Evolutionary conservation across 2,797 vertebrate genomes (phyloP).

Genomic region (Buceros bicornis): DNA sequence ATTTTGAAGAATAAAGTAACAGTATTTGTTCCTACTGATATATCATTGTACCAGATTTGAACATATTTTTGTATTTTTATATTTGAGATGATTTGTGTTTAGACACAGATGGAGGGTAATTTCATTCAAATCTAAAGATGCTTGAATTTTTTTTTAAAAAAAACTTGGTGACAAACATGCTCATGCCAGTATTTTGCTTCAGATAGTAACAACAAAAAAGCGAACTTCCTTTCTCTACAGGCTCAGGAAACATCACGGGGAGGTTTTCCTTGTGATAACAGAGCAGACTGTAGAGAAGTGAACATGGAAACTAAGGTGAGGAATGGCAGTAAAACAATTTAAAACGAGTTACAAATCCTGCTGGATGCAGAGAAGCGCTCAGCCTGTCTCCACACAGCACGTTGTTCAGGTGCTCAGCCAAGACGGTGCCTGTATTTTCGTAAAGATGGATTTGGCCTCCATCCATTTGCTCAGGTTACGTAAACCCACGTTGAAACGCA

Average conservation of each 20-base stretch:
- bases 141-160: not conserved
- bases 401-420: not conserved
- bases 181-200: not conserved
- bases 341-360: not conserved
- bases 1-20: not conserved
- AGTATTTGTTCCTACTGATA: not conserved
- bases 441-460: not conserved
- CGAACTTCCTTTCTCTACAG: slow-evolving; percentile 10
- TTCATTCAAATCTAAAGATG: not conserved
- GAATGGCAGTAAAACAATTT: not conserved
- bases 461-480: not conserved
- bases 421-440: not conserved
- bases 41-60: not conserved
- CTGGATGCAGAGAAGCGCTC: not conserved
- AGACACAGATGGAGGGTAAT: not conserved
- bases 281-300: not conserved
- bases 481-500: not conserved
- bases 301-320: not conserved
- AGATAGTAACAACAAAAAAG: not conserved
- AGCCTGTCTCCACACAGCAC: not conserved
- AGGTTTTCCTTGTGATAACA: not conserved
- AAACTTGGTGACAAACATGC: not conserved
- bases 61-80: not conserved
- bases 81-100: not conserved
- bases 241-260: slow-evolving; percentile 14